These are phyloP conservation scores for Venusia cambrica DNA, from an alignment of 2,888 invertebrate species.

Conservation along the genomic window DNA sequence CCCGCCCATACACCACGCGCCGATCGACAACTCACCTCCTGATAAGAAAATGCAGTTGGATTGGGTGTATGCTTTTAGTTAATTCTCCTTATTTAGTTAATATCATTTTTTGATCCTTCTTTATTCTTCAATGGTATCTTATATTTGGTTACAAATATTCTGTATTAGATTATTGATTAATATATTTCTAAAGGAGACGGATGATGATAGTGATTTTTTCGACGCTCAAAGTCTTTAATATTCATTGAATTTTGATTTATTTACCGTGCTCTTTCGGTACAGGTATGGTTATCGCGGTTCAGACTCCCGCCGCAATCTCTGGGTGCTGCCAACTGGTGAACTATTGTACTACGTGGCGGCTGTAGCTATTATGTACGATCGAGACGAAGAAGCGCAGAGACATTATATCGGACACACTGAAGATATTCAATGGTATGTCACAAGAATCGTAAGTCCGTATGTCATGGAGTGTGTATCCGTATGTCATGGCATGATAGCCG, in stretches of 20 bases:
- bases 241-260: too few relatives aligned
- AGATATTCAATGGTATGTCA: slow-evolving; percentile 92
- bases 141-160: too few relatives aligned
- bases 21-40: slow-evolving; percentile 92
- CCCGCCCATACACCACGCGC: slow-evolving; percentile 92
- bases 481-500: too few relatives aligned
- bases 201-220: too few relatives aligned
- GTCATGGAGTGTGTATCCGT: too few relatives aligned
- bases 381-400: slow-evolving; percentile 92
- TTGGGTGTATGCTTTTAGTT: slow-evolving; percentile 88
- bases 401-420: slow-evolving; percentile 96
- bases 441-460: too few relatives aligned
- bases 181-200: too few relatives aligned
- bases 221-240: too few relatives aligned
- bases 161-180: too few relatives aligned
- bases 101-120: too few relatives aligned
- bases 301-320: slow-evolving; percentile 93
- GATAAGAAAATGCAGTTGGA: slow-evolving; percentile 93
- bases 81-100: neutral
- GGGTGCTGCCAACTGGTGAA: slow-evolving; percentile 96
- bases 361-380: slow-evolving; percentile 92
- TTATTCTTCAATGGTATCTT: too few relatives aligned
- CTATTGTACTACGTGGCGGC: slow-evolving; percentile 95
- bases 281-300: slow-evolving; percentile 97
- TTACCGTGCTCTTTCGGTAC: slow-evolving; percentile 10